phyloP scores from a whole-genome alignment of 2,797 vertebrate species.

The Antrozous pallidus region DNA sequence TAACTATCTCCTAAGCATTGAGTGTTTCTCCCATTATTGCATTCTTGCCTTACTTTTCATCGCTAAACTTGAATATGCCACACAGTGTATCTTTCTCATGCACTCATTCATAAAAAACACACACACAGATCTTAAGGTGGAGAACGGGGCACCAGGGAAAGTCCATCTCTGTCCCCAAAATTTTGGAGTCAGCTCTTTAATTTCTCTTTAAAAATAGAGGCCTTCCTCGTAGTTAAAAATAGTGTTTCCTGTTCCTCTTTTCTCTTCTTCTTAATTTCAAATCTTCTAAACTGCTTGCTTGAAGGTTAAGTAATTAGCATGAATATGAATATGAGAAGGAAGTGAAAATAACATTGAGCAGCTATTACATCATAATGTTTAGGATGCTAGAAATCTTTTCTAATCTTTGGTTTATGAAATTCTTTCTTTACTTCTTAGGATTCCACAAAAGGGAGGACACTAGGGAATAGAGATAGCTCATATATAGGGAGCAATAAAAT shows the following conservation, averaged over 20 bases:
- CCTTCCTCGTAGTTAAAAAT: slow-evolving; percentile 63
- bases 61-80: background rate
- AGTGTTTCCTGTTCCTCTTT: slow-evolving; percentile 56
- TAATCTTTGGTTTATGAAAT: background rate
- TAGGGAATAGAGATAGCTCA: background rate
- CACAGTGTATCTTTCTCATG: background rate
- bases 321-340: background rate
- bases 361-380: background rate
- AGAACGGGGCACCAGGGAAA: rapidly evolving
- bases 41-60: background rate
- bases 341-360: background rate
- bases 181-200: slow-evolving; percentile 41
- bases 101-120: background rate
- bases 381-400: background rate
- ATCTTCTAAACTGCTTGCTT: background rate
- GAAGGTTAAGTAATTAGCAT: background rate
- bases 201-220: slow-evolving; percentile 51
- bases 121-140: background rate
- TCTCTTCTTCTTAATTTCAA: slow-evolving; percentile 44
- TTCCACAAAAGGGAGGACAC: background rate
- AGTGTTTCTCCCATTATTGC: background rate
- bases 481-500: background rate
- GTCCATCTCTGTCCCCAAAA: background rate
- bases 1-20: background rate
- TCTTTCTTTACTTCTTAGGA: background rate